These are phyloP conservation scores for Nesoenas mayeri DNA, from an alignment of 2,113 vertebrate genomes.

Conservation along the genomic window DNA sequence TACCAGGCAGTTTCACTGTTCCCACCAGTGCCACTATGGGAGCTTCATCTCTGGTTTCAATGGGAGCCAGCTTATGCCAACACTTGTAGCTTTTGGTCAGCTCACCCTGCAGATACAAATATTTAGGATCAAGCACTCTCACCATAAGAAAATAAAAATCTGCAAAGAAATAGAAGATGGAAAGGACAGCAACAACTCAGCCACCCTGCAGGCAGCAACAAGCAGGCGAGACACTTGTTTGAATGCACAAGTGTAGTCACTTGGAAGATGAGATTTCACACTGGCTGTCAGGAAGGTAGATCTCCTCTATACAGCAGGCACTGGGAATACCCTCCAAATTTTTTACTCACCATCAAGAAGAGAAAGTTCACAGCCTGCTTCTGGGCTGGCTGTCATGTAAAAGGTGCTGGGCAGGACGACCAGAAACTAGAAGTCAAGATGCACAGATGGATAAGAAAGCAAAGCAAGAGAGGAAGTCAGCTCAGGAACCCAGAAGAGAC, in stretches of 20 bases:
- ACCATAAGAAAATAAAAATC: not conserved
- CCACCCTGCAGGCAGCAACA: not conserved
- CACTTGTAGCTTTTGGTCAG: not conserved
- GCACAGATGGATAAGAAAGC: not conserved
- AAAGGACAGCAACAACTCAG: not conserved
- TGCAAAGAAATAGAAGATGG: not conserved
- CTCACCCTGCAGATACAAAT: not conserved
- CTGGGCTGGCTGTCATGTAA: not conserved
- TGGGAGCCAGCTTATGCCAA: not conserved
- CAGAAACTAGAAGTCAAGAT: not conserved
- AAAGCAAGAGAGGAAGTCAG: not conserved
- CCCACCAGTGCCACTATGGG: accelerated
- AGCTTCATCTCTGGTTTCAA: not conserved
- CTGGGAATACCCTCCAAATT: not conserved
- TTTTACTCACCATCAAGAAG: not conserved
- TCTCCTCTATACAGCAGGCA: not conserved
- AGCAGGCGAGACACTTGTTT: not conserved
- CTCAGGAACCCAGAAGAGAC: not conserved
- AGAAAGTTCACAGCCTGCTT: not conserved
- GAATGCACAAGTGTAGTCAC: not conserved
- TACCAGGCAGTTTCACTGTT: not conserved
- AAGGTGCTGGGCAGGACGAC: not conserved
- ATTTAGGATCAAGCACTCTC: not conserved
- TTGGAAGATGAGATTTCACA: not conserved
- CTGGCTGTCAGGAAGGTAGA: not conserved